These are phyloP conservation scores for Xylocopa sonorina DNA, from an alignment of 1,140 invertebrate species.

Conservation along the genomic window DNA sequence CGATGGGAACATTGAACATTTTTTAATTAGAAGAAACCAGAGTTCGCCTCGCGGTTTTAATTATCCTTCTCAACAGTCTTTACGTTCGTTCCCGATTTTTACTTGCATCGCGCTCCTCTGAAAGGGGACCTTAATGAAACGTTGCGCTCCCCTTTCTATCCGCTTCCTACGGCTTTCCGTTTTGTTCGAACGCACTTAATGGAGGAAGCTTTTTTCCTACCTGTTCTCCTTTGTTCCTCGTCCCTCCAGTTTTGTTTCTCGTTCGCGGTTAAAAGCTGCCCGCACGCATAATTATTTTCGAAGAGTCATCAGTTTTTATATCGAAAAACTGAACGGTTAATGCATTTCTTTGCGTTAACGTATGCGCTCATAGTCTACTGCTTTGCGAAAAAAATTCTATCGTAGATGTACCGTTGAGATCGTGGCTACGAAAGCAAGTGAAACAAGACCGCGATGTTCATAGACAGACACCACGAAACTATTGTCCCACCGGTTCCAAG, in stretches of 20 bases:
- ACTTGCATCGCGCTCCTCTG: not conserved
- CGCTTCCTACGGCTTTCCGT: not conserved
- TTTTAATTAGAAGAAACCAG: not conserved
- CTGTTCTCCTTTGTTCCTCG: not conserved
- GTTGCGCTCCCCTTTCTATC: not conserved
- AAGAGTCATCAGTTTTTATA: too few species aligned
- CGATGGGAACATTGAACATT: not conserved
- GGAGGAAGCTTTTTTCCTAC: not conserved
- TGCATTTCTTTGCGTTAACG: not conserved
- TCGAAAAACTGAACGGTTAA: too few species aligned
- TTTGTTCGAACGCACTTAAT: not conserved
- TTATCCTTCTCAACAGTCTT: not conserved
- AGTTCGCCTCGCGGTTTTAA: not conserved
- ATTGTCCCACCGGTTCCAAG: not conserved
- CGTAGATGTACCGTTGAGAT: not conserved
- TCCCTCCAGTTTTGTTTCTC: too few species aligned
- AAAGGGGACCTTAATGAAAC: conserved; percentile 22
- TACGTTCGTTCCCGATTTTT: not conserved
- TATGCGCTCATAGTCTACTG: too few species aligned
- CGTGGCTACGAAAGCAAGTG: not conserved
- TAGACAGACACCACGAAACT: not conserved
- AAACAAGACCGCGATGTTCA: not conserved
- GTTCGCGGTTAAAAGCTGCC: too few species aligned
- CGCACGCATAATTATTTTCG: too few species aligned
- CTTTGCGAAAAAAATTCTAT: too few species aligned